Percentiles rank a stretch among this genome's conserved stretches.
phyloP scores from a whole-genome alignment of 2,113 vertebrate species.

The Gobio gobio region DNA sequence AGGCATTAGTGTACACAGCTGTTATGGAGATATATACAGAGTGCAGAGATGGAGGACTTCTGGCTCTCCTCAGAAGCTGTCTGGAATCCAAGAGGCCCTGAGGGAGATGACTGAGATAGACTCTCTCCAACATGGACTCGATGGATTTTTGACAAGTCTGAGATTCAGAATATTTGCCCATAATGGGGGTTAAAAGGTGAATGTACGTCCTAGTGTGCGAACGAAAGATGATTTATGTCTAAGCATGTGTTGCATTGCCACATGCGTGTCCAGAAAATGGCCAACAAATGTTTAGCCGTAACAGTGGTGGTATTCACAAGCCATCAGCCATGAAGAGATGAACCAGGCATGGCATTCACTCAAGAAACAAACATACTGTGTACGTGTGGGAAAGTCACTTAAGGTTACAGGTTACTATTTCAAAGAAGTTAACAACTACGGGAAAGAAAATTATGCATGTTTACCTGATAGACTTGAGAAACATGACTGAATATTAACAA shows the following conservation, averaged over 20 bases:
- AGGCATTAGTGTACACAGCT: constrained; percentile 44
- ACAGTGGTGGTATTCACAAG: not conserved
- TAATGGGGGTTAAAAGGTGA: constrained; percentile 30
- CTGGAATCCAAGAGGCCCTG: constrained; percentile 34
- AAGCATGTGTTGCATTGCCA: not conserved
- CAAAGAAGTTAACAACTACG: not conserved
- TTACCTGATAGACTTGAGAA: not conserved
- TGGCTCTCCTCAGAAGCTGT: constrained; percentile 37
- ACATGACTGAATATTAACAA: not conserved
- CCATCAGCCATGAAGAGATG: not conserved
- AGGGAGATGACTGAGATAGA: constrained; percentile 32
- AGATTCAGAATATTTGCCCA: constrained; percentile 32
- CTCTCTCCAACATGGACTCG: constrained; percentile 10
- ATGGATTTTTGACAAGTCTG: constrained; percentile 23
- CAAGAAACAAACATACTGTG: not conserved
- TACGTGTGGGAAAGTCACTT: not conserved
- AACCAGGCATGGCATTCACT: not conserved
- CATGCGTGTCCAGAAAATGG: not conserved
- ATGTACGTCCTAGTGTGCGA: not conserved
- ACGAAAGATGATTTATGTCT: not conserved
- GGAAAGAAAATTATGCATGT: not conserved
- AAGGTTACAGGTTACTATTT: not conserved
- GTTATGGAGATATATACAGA: constrained; percentile 45
- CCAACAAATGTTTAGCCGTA: constrained; percentile 2
- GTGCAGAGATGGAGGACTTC: constrained; percentile 29